These are phyloP conservation scores for Epinephelus moara DNA, from an alignment of 2,113 vertebrate genomes.

Conservation along the genomic window DNA sequence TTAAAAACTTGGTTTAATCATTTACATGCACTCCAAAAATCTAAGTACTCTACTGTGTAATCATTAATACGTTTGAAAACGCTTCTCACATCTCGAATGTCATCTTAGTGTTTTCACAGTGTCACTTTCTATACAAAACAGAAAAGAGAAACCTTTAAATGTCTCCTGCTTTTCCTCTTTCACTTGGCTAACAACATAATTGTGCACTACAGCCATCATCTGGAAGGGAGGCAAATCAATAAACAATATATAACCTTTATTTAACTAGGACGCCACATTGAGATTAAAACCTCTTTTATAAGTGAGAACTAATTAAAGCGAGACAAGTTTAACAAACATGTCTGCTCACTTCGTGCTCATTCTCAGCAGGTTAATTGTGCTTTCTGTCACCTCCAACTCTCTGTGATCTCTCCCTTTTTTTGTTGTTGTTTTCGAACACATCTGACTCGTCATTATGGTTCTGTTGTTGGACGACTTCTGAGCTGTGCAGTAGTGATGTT, in stretches of 20 bases:
- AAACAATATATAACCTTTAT: not conserved
- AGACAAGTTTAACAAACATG: constrained; percentile 2
- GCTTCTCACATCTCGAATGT: constrained; percentile 7
- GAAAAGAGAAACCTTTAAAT: not conserved
- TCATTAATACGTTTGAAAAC: not conserved
- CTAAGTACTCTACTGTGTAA: not conserved
- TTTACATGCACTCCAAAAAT: not conserved
- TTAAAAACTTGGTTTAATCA: not conserved
- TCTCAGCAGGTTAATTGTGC: not conserved
- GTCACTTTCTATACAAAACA: not conserved
- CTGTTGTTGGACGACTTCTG: not conserved
- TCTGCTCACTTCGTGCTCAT: not conserved
- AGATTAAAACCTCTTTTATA: too few relatives aligned
- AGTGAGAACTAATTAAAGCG: too few relatives aligned
- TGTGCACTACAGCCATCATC: not conserved
- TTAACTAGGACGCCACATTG: too few relatives aligned
- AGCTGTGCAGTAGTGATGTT: not conserved
- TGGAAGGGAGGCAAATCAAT: not conserved
- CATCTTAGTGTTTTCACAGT: not conserved
- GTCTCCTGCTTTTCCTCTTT: not conserved
- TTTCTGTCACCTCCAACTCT: not conserved
- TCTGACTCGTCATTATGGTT: not conserved
- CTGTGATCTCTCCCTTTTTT: not conserved
- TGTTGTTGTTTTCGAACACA: not conserved
- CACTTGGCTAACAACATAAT: not conserved